Conservation (phyloP, 1,140 invertebrate genomes). For the Agrypnia vestita region DNA sequence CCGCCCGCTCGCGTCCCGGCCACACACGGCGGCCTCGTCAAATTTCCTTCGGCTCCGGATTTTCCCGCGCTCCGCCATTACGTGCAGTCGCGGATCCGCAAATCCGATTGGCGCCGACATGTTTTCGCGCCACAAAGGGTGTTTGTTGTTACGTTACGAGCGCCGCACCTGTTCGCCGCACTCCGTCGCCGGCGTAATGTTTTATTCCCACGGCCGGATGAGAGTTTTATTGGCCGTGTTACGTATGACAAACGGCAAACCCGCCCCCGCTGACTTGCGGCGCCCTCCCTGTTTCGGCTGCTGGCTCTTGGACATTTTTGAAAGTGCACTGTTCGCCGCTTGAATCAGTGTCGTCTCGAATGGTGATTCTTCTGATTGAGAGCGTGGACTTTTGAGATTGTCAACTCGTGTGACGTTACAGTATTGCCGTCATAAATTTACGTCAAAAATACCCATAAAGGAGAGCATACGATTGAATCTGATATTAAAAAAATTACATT, state of each 20-base stretch:
- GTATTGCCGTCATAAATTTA: too few relatives aligned
- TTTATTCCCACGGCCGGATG: conserved; percentile 24
- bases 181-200: conserved; percentile 16
- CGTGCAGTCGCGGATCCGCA: not conserved
- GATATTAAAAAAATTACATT: too few relatives aligned
- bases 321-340: not conserved
- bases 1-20: too few relatives aligned
- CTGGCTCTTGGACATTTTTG: not conserved
- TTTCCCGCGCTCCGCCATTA: conserved; percentile 19
- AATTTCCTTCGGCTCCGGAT: conserved; percentile 4
- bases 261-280: conserved; percentile 14
- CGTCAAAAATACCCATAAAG: too few relatives aligned
- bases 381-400: too few relatives aligned
- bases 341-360: too few relatives aligned
- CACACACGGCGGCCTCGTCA: too few relatives aligned
- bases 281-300: not conserved
- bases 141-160: not conserved
- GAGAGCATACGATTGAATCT: too few relatives aligned
- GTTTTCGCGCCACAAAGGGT: conserved; percentile 4
- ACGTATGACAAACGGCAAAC: conserved; percentile 35
- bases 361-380: too few relatives aligned
- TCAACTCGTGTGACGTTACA: too few relatives aligned
- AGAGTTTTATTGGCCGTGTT: conserved; percentile 37
- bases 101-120: conserved; percentile 7
- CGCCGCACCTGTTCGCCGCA: conserved; percentile 24